Evolutionary conservation across 2,888 invertebrate species (phyloP), one percentile per base, ranked within the genome.

Genomic region (Galerucella calmariensis): DNA sequence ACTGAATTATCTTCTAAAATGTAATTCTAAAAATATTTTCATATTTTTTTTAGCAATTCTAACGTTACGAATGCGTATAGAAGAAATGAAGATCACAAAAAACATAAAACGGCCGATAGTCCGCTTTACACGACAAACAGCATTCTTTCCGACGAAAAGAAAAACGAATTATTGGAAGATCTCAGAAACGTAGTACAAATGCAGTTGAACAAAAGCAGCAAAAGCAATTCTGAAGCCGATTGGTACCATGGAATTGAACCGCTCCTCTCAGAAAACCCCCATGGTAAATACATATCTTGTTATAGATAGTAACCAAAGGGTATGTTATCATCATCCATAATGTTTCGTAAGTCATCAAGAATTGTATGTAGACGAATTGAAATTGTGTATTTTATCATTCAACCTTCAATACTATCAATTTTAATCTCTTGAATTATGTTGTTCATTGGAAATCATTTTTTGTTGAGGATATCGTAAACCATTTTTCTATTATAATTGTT

Each of bases 211-310:
- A 62, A 62, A n/a, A 62, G 62, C 41, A 62, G 41, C 14, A 62
- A 62, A 16, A 35, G 62, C 16, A 62, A 62, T 35, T 62, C 62
- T 6, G 27, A 62, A 41, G 14, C 6, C 41, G 62, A 62, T 62
- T 62, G 62, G 62, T 62, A 62, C 62, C 62, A 62, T 12, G 62
- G 62, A 62, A 41, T 62, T 35, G 62, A 41, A 62, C 62, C 62
- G 6, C 41, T 62, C 14, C 62, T 62, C 1, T 62, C 62, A 10
- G 62, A 62, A 35, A 62, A 62, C 41, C 62, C n/a, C 9, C 62
- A 35, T 35, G 62, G 62, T 62, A 62, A 62, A 41, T 62, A 62
- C n/a, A 20, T 62, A 62, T 41, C 14, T 62, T 62, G 41, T 41
- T 62, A 14, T 35, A 62, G n/a, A 62, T 62, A 62, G 16, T 62